A percentile compares a stretch with the other conserved stretches of the same genome.
Evolutionary conservation across 2,888 invertebrate genomes (phyloP).

Genomic region (Eupithecia dodoneata): DNA sequence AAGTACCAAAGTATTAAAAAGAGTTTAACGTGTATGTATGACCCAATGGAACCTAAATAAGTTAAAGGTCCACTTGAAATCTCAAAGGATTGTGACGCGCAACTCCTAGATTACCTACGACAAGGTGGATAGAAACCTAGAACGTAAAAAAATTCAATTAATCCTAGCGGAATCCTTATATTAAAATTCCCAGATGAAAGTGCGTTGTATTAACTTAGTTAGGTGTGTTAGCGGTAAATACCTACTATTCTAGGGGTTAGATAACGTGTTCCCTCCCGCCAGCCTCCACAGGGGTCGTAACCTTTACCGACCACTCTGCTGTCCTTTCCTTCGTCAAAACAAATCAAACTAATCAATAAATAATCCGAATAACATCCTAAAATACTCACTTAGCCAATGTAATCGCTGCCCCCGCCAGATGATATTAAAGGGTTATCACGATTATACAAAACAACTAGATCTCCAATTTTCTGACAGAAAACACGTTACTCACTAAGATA

Average conservation of each 20-base stretch:
- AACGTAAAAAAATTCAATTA: slow-evolving; percentile 7
- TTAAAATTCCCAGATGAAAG: slow-evolving; percentile 20
- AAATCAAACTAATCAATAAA: slow-evolving; percentile 67
- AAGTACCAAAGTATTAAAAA: background rate
- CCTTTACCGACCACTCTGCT: slow-evolving; percentile 62
- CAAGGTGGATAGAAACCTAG: background rate
- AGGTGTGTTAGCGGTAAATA: slow-evolving; percentile 9
- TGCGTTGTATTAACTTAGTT: slow-evolving; percentile 7
- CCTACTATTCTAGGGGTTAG: slow-evolving; percentile 56
- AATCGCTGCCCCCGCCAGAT: slow-evolving; percentile 43
- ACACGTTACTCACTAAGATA: slow-evolving; percentile 37
- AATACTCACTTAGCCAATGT: slow-evolving; percentile 58
- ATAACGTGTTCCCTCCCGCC: slow-evolving; percentile 62
- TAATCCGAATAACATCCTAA: slow-evolving; percentile 35
- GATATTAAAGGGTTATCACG: slow-evolving; percentile 29
- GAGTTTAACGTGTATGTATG: background rate
- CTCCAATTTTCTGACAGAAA: slow-evolving; percentile 37
- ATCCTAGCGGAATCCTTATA: slow-evolving; percentile 8
- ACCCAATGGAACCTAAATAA: background rate
- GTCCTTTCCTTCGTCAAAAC: slow-evolving; percentile 63
- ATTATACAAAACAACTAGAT: slow-evolving; percentile 21
- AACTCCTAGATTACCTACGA: background rate
- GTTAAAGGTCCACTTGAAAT: background rate
- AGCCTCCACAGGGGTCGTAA: slow-evolving; percentile 67
- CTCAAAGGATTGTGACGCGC: background rate